Evolutionary conservation across 2,888 invertebrate genomes (phyloP).

Genomic region (Sympetrum striolatum): DNA sequence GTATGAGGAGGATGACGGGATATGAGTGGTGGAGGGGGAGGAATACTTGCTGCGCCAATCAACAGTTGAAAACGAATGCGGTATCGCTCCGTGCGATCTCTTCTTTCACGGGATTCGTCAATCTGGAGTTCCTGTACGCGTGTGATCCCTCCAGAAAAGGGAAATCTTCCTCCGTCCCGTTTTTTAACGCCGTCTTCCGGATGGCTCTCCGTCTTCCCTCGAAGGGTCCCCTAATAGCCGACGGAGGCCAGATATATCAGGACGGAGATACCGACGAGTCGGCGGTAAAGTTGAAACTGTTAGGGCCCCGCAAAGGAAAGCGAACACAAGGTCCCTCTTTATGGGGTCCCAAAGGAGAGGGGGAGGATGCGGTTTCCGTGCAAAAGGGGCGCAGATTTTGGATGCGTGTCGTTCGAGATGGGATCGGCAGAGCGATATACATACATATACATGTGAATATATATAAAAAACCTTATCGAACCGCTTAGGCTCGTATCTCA

Average conservation of each 20-base stretch:
- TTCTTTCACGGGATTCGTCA: not conserved
- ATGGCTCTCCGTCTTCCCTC: no score
- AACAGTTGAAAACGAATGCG: slow-evolving; percentile 6
- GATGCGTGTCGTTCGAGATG: not conserved
- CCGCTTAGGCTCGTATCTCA: not conserved
- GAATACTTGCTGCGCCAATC: not conserved
- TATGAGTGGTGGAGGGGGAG: not conserved
- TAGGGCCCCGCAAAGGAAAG: not conserved
- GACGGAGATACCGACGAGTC: not conserved
- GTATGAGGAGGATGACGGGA: not conserved
- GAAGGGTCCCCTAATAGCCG: no score
- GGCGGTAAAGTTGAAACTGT: not conserved
- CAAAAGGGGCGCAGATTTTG: not conserved
- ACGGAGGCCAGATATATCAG: not conserved
- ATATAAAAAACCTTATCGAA: not conserved
- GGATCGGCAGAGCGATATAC: not conserved
- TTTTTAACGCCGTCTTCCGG: no score
- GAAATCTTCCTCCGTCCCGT: no score
- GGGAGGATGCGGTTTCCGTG: not conserved
- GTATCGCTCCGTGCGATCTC: not conserved
- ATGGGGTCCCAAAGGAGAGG: not conserved
- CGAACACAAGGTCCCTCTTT: not conserved
- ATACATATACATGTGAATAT: not conserved
- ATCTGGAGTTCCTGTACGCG: not conserved
- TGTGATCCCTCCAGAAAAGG: not conserved